phyloP scores from a whole-genome alignment of 2,888 invertebrate genomes.

The Leuctra nigra region DNA sequence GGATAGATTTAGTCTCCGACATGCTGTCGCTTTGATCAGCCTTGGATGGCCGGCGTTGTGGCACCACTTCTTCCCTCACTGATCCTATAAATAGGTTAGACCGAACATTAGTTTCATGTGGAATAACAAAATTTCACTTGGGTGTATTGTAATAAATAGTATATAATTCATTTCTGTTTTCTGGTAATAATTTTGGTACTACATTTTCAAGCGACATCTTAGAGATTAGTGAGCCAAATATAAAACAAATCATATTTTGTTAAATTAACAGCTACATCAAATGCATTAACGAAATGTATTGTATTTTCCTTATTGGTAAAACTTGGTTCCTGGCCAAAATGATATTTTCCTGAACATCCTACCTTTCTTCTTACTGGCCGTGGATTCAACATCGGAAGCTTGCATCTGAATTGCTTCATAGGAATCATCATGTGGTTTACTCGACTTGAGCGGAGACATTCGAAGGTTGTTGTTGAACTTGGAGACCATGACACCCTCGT shows the following conservation, averaged over 20 bases:
- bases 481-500: slow-evolving; percentile 15
- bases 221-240: not conserved
- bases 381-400: slow-evolving; percentile 21
- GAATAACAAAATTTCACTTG: not conserved
- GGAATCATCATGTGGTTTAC: slow-evolving; percentile 23
- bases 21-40: slow-evolving; percentile 25
- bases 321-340: slow-evolving; percentile 66
- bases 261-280: not conserved
- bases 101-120: slow-evolving; percentile 19
- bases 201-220: not conserved
- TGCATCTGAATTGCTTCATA: slow-evolving; percentile 24
- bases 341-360: slow-evolving; percentile 65
- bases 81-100: slow-evolving; percentile 26
- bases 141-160: not conserved
- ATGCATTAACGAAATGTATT: not conserved
- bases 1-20: slow-evolving; percentile 26
- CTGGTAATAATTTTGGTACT: not conserved
- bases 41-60: slow-evolving; percentile 15
- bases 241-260: not conserved
- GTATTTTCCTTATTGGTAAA: slow-evolving; percentile 31
- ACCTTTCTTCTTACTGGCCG: slow-evolving; percentile 49
- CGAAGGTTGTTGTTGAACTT: slow-evolving; percentile 26
- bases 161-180: not conserved
- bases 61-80: slow-evolving; percentile 21
- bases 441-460: slow-evolving; percentile 18